Conservation (phyloP, 2,888 invertebrate species). For the Chironomus tentans region DNA sequence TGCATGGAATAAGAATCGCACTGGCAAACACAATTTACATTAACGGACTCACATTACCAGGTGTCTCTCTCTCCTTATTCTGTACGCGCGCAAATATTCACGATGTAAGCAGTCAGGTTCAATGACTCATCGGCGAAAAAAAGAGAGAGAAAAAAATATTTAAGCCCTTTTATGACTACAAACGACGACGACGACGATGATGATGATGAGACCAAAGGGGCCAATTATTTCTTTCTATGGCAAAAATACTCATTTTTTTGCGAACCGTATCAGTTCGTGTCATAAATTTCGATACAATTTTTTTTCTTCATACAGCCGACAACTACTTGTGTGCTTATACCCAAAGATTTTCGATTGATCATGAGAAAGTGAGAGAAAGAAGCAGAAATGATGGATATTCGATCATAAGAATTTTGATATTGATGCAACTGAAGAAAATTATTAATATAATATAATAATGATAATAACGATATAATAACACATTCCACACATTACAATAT, state of each 20-base stretch:
- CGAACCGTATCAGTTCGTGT: constrained; percentile 10
- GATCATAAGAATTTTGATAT: constrained; percentile 2
- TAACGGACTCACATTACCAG: background rate
- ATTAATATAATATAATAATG: constrained; percentile 25
- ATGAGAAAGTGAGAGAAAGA: no score
- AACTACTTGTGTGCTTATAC: background rate
- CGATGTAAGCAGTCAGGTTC: no score
- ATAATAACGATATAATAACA: constrained; percentile 22
- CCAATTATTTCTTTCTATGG: background rate
- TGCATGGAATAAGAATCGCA: no score
- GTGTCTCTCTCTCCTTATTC: background rate
- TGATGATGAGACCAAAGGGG: background rate
- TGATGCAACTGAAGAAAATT: constrained; percentile 15
- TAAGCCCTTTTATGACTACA: no score
- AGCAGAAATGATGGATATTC: background rate
- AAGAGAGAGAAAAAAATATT: no score
- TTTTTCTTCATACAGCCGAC: background rate
- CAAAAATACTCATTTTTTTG: background rate
- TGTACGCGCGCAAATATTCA: no score
- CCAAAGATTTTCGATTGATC: background rate
- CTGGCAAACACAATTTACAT: no score
- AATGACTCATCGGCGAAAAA: no score
- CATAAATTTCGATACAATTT: background rate
- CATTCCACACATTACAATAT: background rate
- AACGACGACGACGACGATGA: background rate